These are phyloP conservation scores for Labeo calbasu DNA, from an alignment of 2,797 vertebrate genomes.

Conservation along the genomic window DNA sequence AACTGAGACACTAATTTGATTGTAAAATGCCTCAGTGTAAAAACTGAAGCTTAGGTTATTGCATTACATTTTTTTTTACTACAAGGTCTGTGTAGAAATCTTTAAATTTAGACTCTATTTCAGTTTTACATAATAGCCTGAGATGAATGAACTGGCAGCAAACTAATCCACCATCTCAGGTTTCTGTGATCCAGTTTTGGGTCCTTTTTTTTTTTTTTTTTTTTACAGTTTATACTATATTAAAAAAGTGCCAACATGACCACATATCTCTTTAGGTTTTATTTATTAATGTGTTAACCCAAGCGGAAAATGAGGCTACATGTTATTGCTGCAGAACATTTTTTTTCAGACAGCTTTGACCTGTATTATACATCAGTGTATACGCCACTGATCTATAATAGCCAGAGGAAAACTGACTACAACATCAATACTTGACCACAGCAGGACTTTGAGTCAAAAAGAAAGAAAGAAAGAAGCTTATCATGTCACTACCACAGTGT, in stretches of 20 bases:
- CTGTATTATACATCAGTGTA: conserved; percentile 9
- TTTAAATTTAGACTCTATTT: not conserved
- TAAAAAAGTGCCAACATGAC: not conserved
- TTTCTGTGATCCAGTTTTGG: conserved; percentile 7
- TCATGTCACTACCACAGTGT: not conserved
- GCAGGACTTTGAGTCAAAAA: not conserved
- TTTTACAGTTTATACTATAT: not conserved
- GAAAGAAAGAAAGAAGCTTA: not conserved
- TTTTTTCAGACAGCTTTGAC: conserved; percentile 16
- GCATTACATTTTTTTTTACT: not conserved
- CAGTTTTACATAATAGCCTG: not conserved
- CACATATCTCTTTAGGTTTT: not conserved
- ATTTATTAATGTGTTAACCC: conserved; percentile 21
- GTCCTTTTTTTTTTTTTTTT: not conserved
- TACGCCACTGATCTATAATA: conserved; percentile 15
- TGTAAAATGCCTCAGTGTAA: not conserved
- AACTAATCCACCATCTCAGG: conserved; percentile 15
- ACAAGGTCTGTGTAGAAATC: not conserved
- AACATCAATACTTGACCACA: not conserved
- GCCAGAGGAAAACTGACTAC: conserved; percentile 6
- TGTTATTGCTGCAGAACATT: not conserved
- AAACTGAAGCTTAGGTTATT: not conserved
- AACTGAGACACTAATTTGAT: not conserved
- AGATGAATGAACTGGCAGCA: not conserved
- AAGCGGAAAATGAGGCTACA: not conserved